Evolutionary conservation across 2,888 invertebrate genomes (phyloP).

Genomic region (Neocrepidodera transversa): DNA sequence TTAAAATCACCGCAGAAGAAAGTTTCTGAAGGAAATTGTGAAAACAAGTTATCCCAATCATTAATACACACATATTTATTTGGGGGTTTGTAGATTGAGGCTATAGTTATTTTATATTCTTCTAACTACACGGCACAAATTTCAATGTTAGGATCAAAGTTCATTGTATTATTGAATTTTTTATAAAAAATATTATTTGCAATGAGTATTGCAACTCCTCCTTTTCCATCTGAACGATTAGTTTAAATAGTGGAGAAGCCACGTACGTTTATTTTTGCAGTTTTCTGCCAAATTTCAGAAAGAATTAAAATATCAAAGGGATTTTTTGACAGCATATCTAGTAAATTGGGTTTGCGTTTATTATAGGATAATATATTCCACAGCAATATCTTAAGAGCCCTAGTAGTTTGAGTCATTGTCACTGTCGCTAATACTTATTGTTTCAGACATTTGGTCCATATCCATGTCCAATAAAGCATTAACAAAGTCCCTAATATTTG

Average conservation of each 20-base stretch:
- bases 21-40: conserved; percentile 16
- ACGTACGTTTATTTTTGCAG: too few species aligned
- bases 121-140: conserved; percentile 10
- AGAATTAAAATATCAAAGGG: too few species aligned
- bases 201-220: conserved; percentile 23
- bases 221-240: conserved; percentile 15
- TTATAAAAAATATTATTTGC: too few species aligned
- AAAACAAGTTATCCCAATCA: conserved; percentile 17
- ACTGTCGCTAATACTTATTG: too few species aligned
- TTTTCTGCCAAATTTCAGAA: too few species aligned
- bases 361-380: too few species aligned
- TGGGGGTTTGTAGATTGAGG: conserved; percentile 14
- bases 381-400: conserved; percentile 1
- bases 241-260: too few species aligned
- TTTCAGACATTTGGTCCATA: too few species aligned
- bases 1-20: conserved; percentile 11
- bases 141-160: conserved; percentile 2
- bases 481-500: too few species aligned
- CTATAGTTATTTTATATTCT: not conserved
- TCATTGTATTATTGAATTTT: conserved; percentile 6
- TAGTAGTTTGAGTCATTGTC: conserved; percentile 1
- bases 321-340: too few species aligned
- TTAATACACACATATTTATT: not conserved
- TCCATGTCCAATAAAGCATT: too few species aligned
- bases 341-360: too few species aligned